A percentile compares a stretch with the other conserved stretches of the same genome.
These are phyloP conservation scores for Eufriesea mexicana DNA, from an alignment of 1,140 invertebrate species.

Conservation along the genomic window DNA sequence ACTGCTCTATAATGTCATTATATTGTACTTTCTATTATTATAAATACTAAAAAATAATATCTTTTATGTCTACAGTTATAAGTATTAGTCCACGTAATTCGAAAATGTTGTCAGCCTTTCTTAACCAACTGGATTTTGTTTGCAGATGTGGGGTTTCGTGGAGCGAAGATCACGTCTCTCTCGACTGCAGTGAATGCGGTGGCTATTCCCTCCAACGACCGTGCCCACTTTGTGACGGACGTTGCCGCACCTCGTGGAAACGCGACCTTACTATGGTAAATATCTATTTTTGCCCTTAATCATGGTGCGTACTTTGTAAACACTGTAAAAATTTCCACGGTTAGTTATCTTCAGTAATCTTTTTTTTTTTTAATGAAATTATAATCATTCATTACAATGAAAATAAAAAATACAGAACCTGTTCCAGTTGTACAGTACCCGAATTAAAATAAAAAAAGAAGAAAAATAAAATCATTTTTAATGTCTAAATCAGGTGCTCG, in stretches of 20 bases:
- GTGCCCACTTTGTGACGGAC: slow-evolving; percentile 90
- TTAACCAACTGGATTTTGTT: neutral
- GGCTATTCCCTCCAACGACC: slow-evolving; percentile 90
- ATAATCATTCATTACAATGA: neutral
- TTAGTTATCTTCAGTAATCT: neutral
- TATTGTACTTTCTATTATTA: no score
- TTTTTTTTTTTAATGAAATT: neutral
- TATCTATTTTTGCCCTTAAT: slow-evolving; percentile 26
- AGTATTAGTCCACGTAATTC: neutral
- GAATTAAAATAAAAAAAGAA: neutral
- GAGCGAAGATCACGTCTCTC: slow-evolving; percentile 90
- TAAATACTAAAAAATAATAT: no score
- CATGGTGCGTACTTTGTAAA: neutral
- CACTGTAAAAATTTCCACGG: neutral
- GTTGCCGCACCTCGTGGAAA: slow-evolving; percentile 89
- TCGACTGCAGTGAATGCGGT: slow-evolving; percentile 92
- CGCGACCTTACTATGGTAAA: slow-evolving; percentile 90
- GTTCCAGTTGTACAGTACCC: no score
- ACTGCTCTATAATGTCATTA: no score
- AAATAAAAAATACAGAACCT: neutral
- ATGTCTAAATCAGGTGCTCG: neutral
- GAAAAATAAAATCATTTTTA: neutral
- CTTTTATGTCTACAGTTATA: neutral
- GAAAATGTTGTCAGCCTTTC: neutral
- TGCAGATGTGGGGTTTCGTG: slow-evolving; percentile 91